Percentiles rank a stretch among this genome's conserved stretches.
Evolutionary conservation across 2,797 vertebrate genomes (phyloP).

Genomic region (Gorsachius magnificus): DNA sequence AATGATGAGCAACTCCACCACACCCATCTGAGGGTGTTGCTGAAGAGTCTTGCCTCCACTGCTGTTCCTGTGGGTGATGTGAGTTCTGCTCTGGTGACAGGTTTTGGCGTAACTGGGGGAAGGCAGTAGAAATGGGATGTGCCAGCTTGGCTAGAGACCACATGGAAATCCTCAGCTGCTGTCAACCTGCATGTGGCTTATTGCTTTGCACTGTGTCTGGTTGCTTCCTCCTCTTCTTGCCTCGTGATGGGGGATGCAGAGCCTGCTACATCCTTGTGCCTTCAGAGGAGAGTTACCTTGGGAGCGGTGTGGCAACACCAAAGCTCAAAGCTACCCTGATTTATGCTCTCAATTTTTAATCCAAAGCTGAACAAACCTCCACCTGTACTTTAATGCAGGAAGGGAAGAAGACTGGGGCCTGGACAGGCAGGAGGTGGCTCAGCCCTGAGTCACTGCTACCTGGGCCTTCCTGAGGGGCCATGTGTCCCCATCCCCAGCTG

Average conservation of each 20-base stretch:
- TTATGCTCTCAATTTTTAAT: not conserved
- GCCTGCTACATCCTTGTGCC: not conserved
- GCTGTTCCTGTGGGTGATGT: not conserved
- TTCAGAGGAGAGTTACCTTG: not conserved
- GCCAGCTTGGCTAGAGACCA: not conserved
- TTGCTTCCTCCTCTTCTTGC: not conserved
- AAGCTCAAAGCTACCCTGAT: not conserved
- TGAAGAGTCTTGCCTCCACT: not conserved
- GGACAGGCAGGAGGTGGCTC: not conserved
- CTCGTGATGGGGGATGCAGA: not conserved
- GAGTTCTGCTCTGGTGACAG: not conserved
- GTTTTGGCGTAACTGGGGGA: not conserved
- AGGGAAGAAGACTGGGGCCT: not conserved
- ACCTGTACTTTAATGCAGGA: not conserved
- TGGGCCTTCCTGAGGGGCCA: not conserved
- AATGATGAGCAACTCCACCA: not conserved
- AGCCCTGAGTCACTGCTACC: not conserved
- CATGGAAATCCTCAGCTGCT: not conserved
- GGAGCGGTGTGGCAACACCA: not conserved
- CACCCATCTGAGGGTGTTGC: not conserved
- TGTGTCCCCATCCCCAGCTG: not conserved
- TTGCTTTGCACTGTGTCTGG: not conserved
- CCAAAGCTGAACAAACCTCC: not conserved
- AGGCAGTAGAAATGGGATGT: not conserved
- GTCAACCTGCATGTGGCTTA: not conserved